Conservation (phyloP, 2,888 invertebrate species). For the Athetis lepigone region DNA sequence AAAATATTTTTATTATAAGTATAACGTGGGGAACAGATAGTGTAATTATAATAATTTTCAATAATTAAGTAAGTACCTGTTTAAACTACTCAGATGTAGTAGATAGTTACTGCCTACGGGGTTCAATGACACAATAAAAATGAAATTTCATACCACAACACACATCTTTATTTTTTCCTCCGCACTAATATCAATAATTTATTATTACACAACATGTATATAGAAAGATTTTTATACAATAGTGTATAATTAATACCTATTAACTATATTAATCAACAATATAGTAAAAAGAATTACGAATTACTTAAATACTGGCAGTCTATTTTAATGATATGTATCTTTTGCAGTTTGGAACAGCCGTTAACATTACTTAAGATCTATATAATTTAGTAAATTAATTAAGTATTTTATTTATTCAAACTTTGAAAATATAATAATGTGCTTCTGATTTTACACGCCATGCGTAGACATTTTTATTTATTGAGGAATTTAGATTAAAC, state of each 20-base stretch:
- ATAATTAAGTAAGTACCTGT: no score
- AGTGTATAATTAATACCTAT: slow-evolving; percentile 88
- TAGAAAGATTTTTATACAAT: slow-evolving; percentile 91
- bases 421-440: slow-evolving; percentile 38
- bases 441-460: slow-evolving; percentile 54
- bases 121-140: slow-evolving; percentile 18
- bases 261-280: slow-evolving; percentile 88
- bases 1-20: no score
- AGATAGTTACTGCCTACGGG: neutral
- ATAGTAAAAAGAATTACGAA: slow-evolving; percentile 88
- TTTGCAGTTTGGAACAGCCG: slow-evolving; percentile 90
- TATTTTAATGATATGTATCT: slow-evolving; percentile 90
- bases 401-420: slow-evolving; percentile 22
- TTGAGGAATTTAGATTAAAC: slow-evolving; percentile 24
- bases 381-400: slow-evolving; percentile 54
- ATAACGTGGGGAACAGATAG: no score
- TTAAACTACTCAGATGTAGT: no score
- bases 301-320: slow-evolving; percentile 87
- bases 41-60: no score
- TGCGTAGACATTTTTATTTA: slow-evolving; percentile 41
- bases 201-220: slow-evolving; percentile 90
- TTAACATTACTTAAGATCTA: slow-evolving; percentile 73
- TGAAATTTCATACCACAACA: slow-evolving; percentile 82
- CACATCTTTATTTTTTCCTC: slow-evolving; percentile 86
- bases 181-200: slow-evolving; percentile 83